A percentile compares a stretch with the other conserved stretches of the same genome.
Conservation (phyloP, 1,140 invertebrate species). For the Callitettix versicolor region DNA sequence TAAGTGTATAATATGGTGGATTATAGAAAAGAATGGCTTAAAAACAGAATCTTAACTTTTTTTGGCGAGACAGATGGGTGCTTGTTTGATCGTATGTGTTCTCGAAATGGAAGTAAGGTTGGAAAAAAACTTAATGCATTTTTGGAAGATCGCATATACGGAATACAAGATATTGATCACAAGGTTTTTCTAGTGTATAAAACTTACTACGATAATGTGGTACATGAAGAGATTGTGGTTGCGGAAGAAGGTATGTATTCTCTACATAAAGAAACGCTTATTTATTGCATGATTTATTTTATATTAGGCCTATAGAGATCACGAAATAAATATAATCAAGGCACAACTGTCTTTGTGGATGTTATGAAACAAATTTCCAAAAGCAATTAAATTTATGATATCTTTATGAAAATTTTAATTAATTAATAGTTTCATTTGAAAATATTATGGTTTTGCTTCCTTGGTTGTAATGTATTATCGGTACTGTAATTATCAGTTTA, state of each 20-base stretch:
- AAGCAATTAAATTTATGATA: no score
- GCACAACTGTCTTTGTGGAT: no score
- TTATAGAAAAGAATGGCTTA: slow-evolving; percentile 36
- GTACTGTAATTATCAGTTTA: no score
- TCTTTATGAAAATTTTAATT: no score
- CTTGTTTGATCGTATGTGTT: slow-evolving; percentile 36
- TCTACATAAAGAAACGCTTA: neutral
- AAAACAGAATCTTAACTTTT: slow-evolving; percentile 30
- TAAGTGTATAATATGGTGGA: slow-evolving; percentile 28
- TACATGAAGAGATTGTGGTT: slow-evolving; percentile 42
- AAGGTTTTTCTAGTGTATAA: slow-evolving; percentile 42
- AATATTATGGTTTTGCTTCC: no score
- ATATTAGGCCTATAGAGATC: no score
- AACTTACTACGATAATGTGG: slow-evolving; percentile 38
- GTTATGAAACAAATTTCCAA: no score
- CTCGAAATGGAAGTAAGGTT: slow-evolving; percentile 30
- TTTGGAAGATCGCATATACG: slow-evolving; percentile 32
- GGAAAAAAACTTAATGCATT: slow-evolving; percentile 32
- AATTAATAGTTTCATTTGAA: no score
- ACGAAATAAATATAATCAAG: no score
- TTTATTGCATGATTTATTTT: neutral
- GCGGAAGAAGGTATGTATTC: slow-evolving; percentile 41
- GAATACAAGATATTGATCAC: slow-evolving; percentile 25
- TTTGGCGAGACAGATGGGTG: slow-evolving; percentile 31
- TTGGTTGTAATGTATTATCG: no score